Percentiles rank a stretch among this genome's conserved stretches.
These are phyloP conservation scores for Cirrhinus molitorella DNA, from an alignment of 2,797 vertebrate species.

Conservation along the genomic window DNA sequence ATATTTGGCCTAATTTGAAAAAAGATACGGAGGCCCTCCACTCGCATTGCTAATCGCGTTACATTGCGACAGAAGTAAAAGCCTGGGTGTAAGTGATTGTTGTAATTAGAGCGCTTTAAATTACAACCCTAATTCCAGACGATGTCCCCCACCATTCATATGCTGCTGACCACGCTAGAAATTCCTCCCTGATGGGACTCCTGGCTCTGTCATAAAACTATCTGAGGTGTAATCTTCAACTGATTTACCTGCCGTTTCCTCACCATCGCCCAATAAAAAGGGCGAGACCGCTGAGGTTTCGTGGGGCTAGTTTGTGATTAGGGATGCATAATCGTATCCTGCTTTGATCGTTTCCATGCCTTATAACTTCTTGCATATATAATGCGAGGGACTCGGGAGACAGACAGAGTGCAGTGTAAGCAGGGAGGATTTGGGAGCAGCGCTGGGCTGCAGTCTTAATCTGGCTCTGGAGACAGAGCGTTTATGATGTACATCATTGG, in stretches of 20 bases:
- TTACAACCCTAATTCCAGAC: slow-evolving; percentile 63
- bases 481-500: slow-evolving; percentile 66
- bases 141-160: slow-evolving; percentile 60
- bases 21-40: slow-evolving; percentile 32
- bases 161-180: slow-evolving; percentile 68
- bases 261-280: slow-evolving; percentile 63
- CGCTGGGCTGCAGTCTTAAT: slow-evolving; percentile 58
- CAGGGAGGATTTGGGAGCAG: slow-evolving; percentile 57
- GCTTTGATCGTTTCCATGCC: slow-evolving; percentile 66
- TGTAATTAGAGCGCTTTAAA: slow-evolving; percentile 64
- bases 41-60: slow-evolving; percentile 56
- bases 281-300: slow-evolving; percentile 57
- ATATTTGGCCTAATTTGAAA: slow-evolving; percentile 52
- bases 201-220: slow-evolving; percentile 65
- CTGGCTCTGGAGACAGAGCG: slow-evolving; percentile 58
- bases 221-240: slow-evolving; percentile 65
- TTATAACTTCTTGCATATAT: slow-evolving; percentile 67
- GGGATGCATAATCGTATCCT: slow-evolving; percentile 66
- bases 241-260: slow-evolving; percentile 67
- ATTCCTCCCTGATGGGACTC: slow-evolving; percentile 63
- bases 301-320: slow-evolving; percentile 62
- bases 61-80: slow-evolving; percentile 60
- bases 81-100: slow-evolving; percentile 59
- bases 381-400: slow-evolving; percentile 64
- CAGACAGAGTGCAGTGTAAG: slow-evolving; percentile 66